Evolutionary conservation across 2,888 invertebrate genomes (phyloP).

Genomic region (Melipona bicolor): DNA sequence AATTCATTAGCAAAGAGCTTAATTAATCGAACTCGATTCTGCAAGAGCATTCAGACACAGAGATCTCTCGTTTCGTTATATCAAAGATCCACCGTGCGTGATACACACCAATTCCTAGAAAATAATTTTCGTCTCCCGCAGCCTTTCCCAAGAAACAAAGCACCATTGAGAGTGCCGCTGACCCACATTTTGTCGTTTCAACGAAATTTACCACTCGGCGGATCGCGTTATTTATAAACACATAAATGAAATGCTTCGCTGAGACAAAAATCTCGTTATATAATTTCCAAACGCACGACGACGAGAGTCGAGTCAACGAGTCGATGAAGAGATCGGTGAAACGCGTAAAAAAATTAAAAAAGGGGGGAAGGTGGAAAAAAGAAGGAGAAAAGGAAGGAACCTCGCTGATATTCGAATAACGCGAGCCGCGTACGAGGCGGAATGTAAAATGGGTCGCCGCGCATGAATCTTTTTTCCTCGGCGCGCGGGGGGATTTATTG

Average conservation of each 20-base stretch:
- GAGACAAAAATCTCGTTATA: slow-evolving; percentile 14
- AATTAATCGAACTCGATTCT: no score
- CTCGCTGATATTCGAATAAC: slow-evolving; percentile 50
- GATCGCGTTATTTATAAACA: slow-evolving; percentile 1
- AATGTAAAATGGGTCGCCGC: slow-evolving; percentile 51
- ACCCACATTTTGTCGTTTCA: neutral
- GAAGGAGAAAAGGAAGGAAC: neutral
- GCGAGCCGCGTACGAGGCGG: slow-evolving; percentile 21
- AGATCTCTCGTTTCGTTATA: neutral
- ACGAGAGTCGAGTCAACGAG: neutral
- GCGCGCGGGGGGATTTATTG: slow-evolving; percentile 37
- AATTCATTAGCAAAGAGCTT: no score
- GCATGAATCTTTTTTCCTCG: slow-evolving; percentile 40
- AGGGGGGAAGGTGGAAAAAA: neutral
- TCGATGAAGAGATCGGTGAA: slow-evolving; percentile 8
- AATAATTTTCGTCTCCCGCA: neutral
- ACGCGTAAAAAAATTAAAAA: slow-evolving; percentile 6
- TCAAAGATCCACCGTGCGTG: neutral
- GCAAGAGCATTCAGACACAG: no score
- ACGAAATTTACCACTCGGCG: slow-evolving; percentile 23
- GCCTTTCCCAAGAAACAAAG: neutral
- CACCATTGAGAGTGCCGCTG: neutral
- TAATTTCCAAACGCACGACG: slow-evolving; percentile 16
- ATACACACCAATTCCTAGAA: neutral
- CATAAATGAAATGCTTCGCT: slow-evolving; percentile 17